phyloP scores from a whole-genome alignment of 2,888 invertebrate species.

The Euspilapteryx auroguttella region DNA sequence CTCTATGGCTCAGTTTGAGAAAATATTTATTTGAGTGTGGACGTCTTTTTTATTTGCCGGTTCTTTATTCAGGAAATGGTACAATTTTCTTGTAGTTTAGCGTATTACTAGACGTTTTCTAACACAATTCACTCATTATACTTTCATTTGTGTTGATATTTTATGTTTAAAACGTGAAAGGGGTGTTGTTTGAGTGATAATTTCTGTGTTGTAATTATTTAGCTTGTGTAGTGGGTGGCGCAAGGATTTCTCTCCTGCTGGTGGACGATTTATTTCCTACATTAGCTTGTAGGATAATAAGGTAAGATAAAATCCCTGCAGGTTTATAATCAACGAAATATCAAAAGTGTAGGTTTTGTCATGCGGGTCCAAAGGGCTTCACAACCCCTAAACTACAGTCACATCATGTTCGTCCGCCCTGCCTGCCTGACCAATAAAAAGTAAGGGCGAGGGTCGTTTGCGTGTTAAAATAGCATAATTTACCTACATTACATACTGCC shows the following conservation, averaged over 20 bases:
- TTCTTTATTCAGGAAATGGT: conserved; percentile 35
- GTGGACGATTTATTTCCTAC: conserved; percentile 8
- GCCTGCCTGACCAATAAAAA: too few relatives aligned
- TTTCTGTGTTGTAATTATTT: conserved; percentile 35
- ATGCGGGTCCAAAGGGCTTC: too few relatives aligned
- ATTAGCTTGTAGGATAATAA: too few relatives aligned
- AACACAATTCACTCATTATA: conserved; percentile 29
- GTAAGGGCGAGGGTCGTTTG: too few relatives aligned
- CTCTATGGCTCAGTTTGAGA: conserved; percentile 30
- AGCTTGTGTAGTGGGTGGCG: conserved; percentile 37
- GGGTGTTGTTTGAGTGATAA: conserved; percentile 18
- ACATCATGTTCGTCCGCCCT: too few relatives aligned
- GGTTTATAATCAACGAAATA: too few relatives aligned
- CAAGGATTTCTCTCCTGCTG: conserved; percentile 31
- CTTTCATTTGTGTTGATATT: conserved; percentile 20
- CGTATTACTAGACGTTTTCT: conserved; percentile 32
- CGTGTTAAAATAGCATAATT: too few relatives aligned
- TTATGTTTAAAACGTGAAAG: conserved; percentile 20
- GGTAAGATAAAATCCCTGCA: too few relatives aligned
- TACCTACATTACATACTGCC: too few relatives aligned
- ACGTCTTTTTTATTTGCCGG: conserved; percentile 25
- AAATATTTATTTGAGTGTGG: conserved; percentile 33
- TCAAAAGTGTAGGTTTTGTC: too few relatives aligned
- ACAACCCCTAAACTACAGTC: neutral
- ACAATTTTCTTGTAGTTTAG: conserved; percentile 26